Evolutionary conservation across 1,140 invertebrate species (phyloP).

Genomic region (Idris sp.): DNA sequence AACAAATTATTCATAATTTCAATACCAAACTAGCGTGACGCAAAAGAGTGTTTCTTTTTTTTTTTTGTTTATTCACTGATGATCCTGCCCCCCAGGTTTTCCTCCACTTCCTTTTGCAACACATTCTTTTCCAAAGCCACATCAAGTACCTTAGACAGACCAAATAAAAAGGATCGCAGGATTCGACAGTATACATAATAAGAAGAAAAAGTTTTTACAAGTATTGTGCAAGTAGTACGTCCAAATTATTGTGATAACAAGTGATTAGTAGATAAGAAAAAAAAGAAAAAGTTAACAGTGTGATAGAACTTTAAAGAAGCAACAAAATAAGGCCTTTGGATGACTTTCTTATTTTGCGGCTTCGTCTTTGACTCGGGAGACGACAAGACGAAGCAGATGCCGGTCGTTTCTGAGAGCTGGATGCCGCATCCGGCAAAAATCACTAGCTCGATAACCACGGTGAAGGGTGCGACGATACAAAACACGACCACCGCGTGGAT

Average conservation of each 20-base stretch:
- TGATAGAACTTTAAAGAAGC: constrained; percentile 26
- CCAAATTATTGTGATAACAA: constrained; percentile 42
- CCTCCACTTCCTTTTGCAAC: too few relatives aligned
- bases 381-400: constrained; percentile 73
- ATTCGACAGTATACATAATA: too few relatives aligned
- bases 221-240: background rate
- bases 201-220: too few relatives aligned
- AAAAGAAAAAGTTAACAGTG: too few relatives aligned
- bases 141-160: constrained; percentile 52
- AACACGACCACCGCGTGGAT: constrained; percentile 70
- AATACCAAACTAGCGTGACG: too few relatives aligned
- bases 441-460: constrained; percentile 67
- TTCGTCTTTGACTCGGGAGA: constrained; percentile 73
- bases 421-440: constrained; percentile 68
- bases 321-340: constrained; percentile 62
- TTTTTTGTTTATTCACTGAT: too few relatives aligned
- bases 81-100: too few relatives aligned
- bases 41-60: background rate
- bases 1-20: too few relatives aligned
- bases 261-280: constrained; percentile 54
- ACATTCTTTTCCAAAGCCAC: constrained; percentile 43
- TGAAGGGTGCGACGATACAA: constrained; percentile 58
- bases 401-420: constrained; percentile 72
- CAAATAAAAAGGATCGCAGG: constrained; percentile 33
- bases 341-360: constrained; percentile 75